Evolutionary conservation across 53 echinoderm and acorn worm genomes (phyloP), one percentile per base, ranked within the genome.

Genomic region (Temnopleurus reevesii): DNA sequence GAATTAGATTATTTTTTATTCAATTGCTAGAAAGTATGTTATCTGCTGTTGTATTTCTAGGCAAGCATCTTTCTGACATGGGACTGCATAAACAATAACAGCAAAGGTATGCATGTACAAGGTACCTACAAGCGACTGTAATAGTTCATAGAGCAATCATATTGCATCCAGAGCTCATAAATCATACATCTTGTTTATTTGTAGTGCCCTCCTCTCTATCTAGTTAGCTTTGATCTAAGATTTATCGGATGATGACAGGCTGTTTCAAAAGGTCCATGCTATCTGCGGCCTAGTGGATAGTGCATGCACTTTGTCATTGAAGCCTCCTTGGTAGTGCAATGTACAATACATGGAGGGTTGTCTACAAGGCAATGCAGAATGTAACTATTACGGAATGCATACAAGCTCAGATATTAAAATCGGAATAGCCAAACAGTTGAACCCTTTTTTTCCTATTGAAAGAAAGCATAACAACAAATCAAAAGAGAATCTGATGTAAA

Each of bases 131-230:
- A n/a, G n/a, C n/a, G n/a, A n/a, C 63, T 31, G 1, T 4, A 18
- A 30, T 5, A 34, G 63, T 30, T 63, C 18, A 34, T 63, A 63
- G 63, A 34, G 63, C 63, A 63, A 31, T 34, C 63, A 8, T 63
- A 31, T 31, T 63, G 63, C 34, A 33, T 63, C 31, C 63, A 77
- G 38, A 23, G 23, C 44, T 0, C 77, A 77, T 79, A 79, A 79
- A 79, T 79, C 79, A 79, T 13, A 49, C 36, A 23, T 27, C 79
- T 79, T 79, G 79, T 79, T 79, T 79, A 79, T 79, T 79, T 79
- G 79, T 49, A 26, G 10, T 79, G 79, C 18, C 79, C 28, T 79
- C 79, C 49, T 49, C 29, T 28, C 45, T 49, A 47, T 47, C n/a
- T 18, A 79, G 46, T 46, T 79, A 46, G 79, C 79, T 79, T 44